A percentile compares a stretch with the other conserved stretches of the same genome.
Conservation (phyloP, 2,888 invertebrate species). For the Netelia inedita region DNA sequence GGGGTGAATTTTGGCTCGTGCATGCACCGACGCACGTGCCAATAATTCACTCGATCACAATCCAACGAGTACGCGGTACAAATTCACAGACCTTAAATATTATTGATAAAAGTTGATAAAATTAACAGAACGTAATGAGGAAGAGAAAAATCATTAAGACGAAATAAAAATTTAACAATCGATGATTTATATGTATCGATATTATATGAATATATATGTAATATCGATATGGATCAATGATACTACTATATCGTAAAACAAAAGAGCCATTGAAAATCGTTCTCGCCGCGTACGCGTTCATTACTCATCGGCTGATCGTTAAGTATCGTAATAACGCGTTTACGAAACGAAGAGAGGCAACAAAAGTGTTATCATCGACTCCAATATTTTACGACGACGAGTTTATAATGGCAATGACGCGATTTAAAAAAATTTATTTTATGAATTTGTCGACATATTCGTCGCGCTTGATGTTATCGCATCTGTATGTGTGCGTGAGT, state of each 20-base stretch:
- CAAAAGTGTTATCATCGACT: conserved; percentile 12
- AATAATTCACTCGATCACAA: conserved; percentile 20
- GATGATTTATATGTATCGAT: conserved; percentile 47
- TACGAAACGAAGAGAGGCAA: conserved; percentile 11
- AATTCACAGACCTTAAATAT: conserved; percentile 81
- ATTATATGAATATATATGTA: conserved; percentile 11
- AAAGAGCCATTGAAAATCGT: conserved; percentile 66
- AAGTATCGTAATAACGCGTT: conserved; percentile 18
- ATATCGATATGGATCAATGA: conserved; percentile 58
- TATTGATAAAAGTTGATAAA: conserved; percentile 40
- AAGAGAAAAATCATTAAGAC: conserved; percentile 26
- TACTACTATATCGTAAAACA: conserved; percentile 59
- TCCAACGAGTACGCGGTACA: conserved; percentile 81
- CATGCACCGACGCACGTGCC: neutral
- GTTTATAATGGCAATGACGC: conserved; percentile 16
- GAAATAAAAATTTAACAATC: conserved; percentile 55
- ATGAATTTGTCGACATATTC: conserved; percentile 11
- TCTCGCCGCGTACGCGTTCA: conserved; percentile 71
- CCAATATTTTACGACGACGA: conserved; percentile 50
- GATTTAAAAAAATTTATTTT: conserved; percentile 26
- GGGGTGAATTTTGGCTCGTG: conserved; percentile 43
- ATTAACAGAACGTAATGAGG: neutral
- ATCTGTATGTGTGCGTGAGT: conserved; percentile 18
- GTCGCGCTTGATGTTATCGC: conserved; percentile 34
- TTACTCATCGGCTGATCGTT: conserved; percentile 40